Conservation (phyloP, 2,113 vertebrate species). For the Pholis gunnellus region DNA sequence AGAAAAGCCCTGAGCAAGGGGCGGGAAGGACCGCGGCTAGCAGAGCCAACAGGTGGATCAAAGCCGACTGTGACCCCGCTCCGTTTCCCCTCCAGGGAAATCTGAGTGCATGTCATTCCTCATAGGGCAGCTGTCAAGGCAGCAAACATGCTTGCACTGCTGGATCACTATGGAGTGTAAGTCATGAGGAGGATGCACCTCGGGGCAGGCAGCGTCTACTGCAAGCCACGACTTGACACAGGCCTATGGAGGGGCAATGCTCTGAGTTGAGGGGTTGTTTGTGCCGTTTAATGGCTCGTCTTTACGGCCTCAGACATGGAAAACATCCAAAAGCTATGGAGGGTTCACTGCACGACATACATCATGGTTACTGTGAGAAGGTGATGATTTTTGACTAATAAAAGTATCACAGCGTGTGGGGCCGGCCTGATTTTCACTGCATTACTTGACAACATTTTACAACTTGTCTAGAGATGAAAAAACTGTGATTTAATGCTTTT, state of each 20-base stretch:
- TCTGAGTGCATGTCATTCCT: slow-evolving; percentile 58
- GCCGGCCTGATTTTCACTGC: background rate
- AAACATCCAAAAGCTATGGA: background rate
- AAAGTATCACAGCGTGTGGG: background rate
- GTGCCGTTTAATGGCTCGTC: slow-evolving; percentile 15
- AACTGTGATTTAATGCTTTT: background rate
- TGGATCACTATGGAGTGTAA: slow-evolving; percentile 38
- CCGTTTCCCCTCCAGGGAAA: slow-evolving; percentile 39
- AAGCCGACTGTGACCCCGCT: slow-evolving; percentile 20
- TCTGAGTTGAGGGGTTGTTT: background rate
- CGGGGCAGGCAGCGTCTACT: slow-evolving; percentile 6
- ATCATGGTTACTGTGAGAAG: background rate
- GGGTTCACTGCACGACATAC: background rate
- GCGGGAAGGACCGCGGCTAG: background rate
- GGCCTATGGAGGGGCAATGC: slow-evolving; percentile 13
- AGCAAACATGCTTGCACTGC: slow-evolving; percentile 24
- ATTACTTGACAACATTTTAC: background rate
- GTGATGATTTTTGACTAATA: background rate
- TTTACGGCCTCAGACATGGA: background rate
- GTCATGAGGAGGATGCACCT: slow-evolving; percentile 47
- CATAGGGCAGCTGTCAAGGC: slow-evolving; percentile 51
- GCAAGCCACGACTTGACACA: slow-evolving; percentile 33
- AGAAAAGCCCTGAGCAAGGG: background rate
- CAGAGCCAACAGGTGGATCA: slow-evolving; percentile 47
- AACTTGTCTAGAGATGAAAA: background rate